Conservation (phyloP, 2,113 vertebrate species). For the Colossoma macropomum region DNA sequence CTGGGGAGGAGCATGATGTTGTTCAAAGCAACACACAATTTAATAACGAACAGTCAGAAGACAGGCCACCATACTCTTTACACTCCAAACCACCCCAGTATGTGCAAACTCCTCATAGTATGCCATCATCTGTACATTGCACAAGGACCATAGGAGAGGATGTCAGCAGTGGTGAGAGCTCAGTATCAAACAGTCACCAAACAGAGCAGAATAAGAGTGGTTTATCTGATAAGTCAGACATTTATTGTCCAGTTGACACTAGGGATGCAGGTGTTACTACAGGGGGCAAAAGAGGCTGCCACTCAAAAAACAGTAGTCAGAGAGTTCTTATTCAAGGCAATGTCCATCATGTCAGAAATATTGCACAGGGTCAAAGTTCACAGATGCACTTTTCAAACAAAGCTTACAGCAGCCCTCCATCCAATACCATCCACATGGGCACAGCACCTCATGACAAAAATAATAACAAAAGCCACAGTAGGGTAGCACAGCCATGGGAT, state of each 20-base stretch:
- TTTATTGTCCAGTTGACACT: constrained; percentile 78
- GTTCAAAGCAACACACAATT: constrained; percentile 71
- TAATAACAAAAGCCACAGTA: constrained; percentile 71
- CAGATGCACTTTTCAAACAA: constrained; percentile 88
- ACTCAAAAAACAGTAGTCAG: constrained; percentile 76
- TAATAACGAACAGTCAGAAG: constrained; percentile 73
- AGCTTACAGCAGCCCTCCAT: constrained; percentile 75
- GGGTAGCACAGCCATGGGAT: constrained; percentile 87
- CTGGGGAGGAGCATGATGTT: constrained; percentile 79
- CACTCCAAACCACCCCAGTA: constrained; percentile 71
- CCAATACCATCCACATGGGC: constrained; percentile 69
- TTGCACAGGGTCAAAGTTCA: constrained; percentile 79
- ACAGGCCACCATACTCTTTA: constrained; percentile 73
- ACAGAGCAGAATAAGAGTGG: constrained; percentile 78
- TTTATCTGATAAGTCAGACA: constrained; percentile 82
- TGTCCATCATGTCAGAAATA: constrained; percentile 81
- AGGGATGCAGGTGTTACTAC: constrained; percentile 74
- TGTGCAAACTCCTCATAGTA: constrained; percentile 72
- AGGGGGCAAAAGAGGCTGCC: constrained; percentile 77
- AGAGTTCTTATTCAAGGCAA: constrained; percentile 79
- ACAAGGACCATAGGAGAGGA: constrained; percentile 78
- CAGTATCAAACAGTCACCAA: constrained; percentile 81
- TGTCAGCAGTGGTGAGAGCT: constrained; percentile 76
- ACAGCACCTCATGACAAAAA: constrained; percentile 82
- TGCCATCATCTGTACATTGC: constrained; percentile 72